Conservation (phyloP, 2,888 invertebrate species). For the Zootermopsis nevadensis region DNA sequence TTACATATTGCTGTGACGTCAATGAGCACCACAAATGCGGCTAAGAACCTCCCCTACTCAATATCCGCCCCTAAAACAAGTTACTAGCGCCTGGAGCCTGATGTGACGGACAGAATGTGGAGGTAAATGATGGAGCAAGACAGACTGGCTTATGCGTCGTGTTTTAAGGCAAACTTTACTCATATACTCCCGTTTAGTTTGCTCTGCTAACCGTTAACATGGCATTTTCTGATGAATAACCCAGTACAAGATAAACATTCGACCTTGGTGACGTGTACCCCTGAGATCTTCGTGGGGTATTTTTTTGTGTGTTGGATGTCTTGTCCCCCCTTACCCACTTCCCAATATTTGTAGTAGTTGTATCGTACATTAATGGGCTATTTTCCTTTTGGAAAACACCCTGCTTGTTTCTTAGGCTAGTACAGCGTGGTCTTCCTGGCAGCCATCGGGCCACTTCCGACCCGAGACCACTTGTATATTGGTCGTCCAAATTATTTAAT, state of each 20-base stretch:
- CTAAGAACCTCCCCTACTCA: conserved; percentile 6
- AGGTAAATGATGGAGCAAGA: conserved; percentile 6
- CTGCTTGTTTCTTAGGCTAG: no score
- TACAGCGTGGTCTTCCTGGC: no score
- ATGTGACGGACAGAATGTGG: conserved; percentile 7
- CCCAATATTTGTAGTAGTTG: no score
- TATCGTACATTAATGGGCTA: no score
- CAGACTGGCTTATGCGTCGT: neutral
- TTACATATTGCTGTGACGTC: conserved; percentile 26
- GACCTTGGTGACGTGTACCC: neutral
- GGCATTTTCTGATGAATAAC: neutral
- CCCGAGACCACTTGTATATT: no score
- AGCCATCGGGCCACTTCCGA: no score
- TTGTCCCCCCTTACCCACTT: no score
- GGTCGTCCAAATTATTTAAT: no score
- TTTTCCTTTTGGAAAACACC: no score
- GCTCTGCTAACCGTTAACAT: neutral
- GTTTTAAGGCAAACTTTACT: neutral
- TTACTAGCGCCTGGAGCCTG: neutral
- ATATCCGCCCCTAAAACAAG: conserved; percentile 15
- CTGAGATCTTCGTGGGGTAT: no score
- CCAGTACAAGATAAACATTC: neutral
- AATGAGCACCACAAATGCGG: conserved; percentile 21
- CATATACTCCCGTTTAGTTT: neutral
- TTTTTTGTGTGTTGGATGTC: no score